A percentile compares a stretch with the other conserved stretches of the same genome.
These are phyloP conservation scores for Heliconius hermathena DNA, from an alignment of 1,140 invertebrate species.

Conservation along the genomic window DNA sequence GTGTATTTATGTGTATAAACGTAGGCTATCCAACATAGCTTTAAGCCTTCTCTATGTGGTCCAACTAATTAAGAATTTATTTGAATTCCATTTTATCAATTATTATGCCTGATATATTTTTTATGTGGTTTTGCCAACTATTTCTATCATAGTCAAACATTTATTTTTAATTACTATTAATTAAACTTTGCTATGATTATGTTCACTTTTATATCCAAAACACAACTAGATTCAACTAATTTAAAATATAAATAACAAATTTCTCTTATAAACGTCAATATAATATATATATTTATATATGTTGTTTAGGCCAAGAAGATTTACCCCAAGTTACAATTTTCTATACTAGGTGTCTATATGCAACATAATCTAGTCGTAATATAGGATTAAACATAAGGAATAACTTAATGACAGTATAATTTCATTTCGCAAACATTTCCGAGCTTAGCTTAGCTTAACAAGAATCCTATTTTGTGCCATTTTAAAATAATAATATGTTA, in stretches of 20 bases:
- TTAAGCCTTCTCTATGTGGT: conserved; percentile 53
- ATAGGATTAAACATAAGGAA: conserved; percentile 16
- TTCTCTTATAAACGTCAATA: neutral
- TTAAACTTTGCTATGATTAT: neutral
- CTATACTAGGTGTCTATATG: conserved; percentile 38
- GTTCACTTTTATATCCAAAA: neutral
- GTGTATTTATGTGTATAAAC: conserved; percentile 27
- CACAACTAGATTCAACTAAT: neutral
- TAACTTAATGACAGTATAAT: conserved; percentile 17
- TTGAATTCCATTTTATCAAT: conserved; percentile 25
- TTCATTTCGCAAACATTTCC: neutral
- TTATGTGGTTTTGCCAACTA: conserved; percentile 6
- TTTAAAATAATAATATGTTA: neutral
- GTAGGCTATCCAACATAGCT: conserved; percentile 29
- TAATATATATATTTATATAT: too few relatives aligned
- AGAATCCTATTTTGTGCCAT: conserved; percentile 23
- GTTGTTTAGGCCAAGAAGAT: neutral
- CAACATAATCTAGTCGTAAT: conserved; percentile 32
- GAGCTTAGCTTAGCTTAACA: neutral
- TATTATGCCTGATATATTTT: conserved; percentile 13
- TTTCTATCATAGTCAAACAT: neutral
- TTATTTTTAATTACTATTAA: conserved; percentile 7
- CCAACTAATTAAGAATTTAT: conserved; percentile 54
- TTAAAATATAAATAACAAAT: neutral
- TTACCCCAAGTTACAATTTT: conserved; percentile 20